A percentile compares a stretch with the other conserved stretches of the same genome.
Conservation (phyloP, 2,888 invertebrate genomes). For the Apantesis nais region DNA sequence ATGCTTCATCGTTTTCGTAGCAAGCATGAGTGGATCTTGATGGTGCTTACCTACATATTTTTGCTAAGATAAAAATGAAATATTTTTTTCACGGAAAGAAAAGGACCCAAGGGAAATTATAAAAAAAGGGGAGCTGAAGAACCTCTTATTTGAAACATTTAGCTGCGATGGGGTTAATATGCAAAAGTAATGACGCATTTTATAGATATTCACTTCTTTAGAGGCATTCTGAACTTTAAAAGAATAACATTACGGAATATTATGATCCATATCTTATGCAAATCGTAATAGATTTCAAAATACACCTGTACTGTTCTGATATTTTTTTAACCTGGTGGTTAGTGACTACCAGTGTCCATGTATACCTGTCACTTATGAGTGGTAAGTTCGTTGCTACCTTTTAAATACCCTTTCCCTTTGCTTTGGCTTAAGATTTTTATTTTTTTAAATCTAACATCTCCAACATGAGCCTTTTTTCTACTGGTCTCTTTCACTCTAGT, state of each 20-base stretch:
- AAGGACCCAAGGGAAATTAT: constrained; percentile 43
- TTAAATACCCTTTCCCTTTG: no score
- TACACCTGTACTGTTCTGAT: background rate
- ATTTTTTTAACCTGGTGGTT: background rate
- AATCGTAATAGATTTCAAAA: background rate
- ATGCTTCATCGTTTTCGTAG: constrained; percentile 14
- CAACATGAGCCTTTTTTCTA: no score
- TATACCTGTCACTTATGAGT: no score
- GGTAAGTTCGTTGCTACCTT: no score
- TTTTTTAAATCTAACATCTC: no score
- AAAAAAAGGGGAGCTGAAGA: constrained; percentile 22
- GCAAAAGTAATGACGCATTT: constrained; percentile 11
- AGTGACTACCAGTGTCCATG: background rate
- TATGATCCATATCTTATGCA: background rate
- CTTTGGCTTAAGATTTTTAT: no score
- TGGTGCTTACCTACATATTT: constrained; percentile 30
- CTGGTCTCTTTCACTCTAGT: no score
- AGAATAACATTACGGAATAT: background rate
- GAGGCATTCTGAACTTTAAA: background rate
- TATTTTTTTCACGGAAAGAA: constrained; percentile 38
- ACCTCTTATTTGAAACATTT: constrained; percentile 22
- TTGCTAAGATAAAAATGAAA: constrained; percentile 38
- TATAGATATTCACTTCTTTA: background rate
- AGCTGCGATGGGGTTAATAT: constrained; percentile 27
- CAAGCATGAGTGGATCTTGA: constrained; percentile 36